Evolutionary conservation across 2,888 invertebrate genomes (phyloP).

Genomic region (Physocephala rufipes): DNA sequence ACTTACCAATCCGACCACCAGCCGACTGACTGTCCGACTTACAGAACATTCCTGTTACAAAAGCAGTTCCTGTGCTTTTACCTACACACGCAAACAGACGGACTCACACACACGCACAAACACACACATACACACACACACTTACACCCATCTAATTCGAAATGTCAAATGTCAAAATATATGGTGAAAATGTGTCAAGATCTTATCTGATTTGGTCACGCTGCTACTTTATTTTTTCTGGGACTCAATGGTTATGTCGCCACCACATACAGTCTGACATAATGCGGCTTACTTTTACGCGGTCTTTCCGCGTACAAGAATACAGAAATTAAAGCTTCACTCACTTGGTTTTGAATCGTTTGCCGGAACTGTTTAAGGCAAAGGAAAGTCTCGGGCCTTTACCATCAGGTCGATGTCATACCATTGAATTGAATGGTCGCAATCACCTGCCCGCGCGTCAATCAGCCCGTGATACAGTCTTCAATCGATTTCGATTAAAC

Average conservation of each 20-base stretch:
- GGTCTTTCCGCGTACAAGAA: neutral
- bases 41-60: neutral
- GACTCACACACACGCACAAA: neutral
- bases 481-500: too few relatives aligned
- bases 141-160: constrained; percentile 41
- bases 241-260: neutral
- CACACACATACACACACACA: neutral
- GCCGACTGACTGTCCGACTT: neutral
- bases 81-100: neutral
- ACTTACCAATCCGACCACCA: too few relatives aligned
- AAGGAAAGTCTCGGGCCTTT: too few relatives aligned
- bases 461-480: too few relatives aligned
- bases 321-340: too few relatives aligned
- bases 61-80: neutral
- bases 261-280: constrained; percentile 8
- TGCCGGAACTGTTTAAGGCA: too few relatives aligned
- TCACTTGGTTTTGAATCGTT: too few relatives aligned
- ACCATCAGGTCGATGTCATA: too few relatives aligned
- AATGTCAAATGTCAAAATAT: constrained; percentile 66
- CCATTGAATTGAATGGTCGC: too few relatives aligned
- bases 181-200: constrained; percentile 66
- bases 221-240: constrained; percentile 57
- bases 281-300: neutral
- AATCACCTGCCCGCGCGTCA: too few relatives aligned
- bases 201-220: constrained; percentile 65